phyloP scores from a whole-genome alignment of 2,113 vertebrate species.

The Ahaetulla prasina region DNA sequence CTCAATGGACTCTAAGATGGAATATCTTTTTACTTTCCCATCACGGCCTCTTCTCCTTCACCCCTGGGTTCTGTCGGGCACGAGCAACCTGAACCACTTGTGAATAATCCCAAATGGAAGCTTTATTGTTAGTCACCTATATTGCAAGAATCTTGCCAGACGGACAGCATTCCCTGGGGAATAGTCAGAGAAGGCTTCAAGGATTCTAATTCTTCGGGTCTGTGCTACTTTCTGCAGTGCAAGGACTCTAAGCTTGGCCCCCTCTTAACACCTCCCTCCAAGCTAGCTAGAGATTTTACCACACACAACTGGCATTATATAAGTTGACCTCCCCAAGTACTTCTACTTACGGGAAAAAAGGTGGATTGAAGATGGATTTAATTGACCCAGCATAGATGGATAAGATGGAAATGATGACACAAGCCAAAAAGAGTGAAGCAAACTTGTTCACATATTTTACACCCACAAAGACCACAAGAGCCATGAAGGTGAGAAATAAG shows the following conservation, averaged over 20 bases:
- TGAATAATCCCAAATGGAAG: background rate
- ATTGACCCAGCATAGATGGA: conserved; percentile 94
- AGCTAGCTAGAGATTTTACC: background rate
- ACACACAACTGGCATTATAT: background rate
- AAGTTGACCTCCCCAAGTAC: background rate
- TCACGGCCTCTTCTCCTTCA: background rate
- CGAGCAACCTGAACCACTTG: background rate
- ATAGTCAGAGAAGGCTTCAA: background rate
- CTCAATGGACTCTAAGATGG: background rate
- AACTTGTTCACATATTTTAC: conserved; percentile 98
- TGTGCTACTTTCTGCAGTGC: background rate
- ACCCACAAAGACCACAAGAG: conserved; percentile 93
- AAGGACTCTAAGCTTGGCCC: background rate
- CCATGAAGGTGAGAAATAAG: conserved; percentile 91
- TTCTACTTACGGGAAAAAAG: conserved; percentile 89
- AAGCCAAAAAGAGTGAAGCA: conserved; percentile 94
- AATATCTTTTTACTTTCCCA: background rate
- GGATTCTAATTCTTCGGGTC: background rate
- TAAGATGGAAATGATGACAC: conserved; percentile 94
- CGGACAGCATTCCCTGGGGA: background rate
- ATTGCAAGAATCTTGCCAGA: background rate
- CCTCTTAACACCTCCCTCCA: background rate
- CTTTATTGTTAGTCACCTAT: background rate
- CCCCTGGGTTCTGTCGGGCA: background rate
- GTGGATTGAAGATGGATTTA: conserved; percentile 91